phyloP scores from a whole-genome alignment of 2,113 vertebrate species.

The Petroica traversi region DNA sequence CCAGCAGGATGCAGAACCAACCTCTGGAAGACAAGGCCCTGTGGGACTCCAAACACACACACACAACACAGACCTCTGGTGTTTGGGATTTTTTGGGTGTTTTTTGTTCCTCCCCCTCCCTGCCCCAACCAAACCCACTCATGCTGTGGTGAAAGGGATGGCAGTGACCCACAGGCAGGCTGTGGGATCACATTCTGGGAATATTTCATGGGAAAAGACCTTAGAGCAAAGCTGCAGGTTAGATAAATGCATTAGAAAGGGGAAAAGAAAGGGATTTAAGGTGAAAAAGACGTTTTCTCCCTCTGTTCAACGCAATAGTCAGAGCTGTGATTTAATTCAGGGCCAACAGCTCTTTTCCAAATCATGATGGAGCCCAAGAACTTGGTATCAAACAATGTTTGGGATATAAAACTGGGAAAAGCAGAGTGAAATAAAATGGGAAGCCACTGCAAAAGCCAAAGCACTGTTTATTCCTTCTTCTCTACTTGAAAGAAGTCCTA shows the following conservation, averaged over 20 bases:
- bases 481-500: background rate
- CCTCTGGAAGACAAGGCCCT: background rate
- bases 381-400: background rate
- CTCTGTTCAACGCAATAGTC: background rate
- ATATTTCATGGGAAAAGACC: background rate
- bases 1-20: background rate
- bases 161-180: background rate
- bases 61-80: background rate
- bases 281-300: background rate
- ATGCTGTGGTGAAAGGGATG: background rate
- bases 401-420: background rate
- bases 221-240: conserved; percentile 7
- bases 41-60: conserved; percentile 15
- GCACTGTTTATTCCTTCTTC: background rate
- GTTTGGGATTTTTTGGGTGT: background rate
- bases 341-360: background rate
- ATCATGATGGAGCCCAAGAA: background rate
- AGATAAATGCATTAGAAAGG: background rate
- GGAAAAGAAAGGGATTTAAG: background rate
- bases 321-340: background rate
- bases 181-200: background rate
- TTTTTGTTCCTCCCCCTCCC: background rate
- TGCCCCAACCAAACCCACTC: background rate
- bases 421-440: conserved; percentile 44
- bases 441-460: background rate